phyloP scores from a whole-genome alignment of 1,140 invertebrate species.

The Drosophila lacertosa region DNA sequence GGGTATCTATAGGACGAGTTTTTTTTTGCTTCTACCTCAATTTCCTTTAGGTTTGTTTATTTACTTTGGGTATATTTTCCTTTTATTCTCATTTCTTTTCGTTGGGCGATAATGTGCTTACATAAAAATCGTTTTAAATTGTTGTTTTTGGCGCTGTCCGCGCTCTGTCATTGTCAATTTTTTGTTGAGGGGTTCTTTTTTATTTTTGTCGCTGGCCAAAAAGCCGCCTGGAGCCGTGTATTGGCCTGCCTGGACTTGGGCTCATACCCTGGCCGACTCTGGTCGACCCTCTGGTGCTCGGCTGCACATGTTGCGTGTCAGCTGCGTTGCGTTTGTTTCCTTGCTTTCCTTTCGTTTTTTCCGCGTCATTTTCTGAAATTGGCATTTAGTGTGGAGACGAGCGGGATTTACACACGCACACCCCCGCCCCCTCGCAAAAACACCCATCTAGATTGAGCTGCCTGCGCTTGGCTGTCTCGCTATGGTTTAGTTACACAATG shows the following conservation, averaged over 20 bases:
- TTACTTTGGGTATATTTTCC: constrained; percentile 1
- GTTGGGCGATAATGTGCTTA: constrained; percentile 51
- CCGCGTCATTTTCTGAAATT: constrained; percentile 81
- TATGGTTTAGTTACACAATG: constrained; percentile 79
- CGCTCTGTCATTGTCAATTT: constrained; percentile 77
- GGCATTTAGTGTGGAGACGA: constrained; percentile 80
- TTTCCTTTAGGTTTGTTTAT: constrained; percentile 26
- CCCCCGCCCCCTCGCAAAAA: constrained; percentile 17
- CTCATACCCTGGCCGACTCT: background rate
- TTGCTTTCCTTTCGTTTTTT: constrained; percentile 31
- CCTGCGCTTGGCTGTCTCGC: constrained; percentile 65
- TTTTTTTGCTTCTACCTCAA: background rate
- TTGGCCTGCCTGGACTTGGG: constrained; percentile 27
- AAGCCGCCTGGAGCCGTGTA: constrained; percentile 52
- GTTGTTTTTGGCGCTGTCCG: constrained; percentile 61
- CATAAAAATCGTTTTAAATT: constrained; percentile 81
- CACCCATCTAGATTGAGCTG: constrained; percentile 50
- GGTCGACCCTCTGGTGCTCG: background rate
- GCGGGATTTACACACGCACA: constrained; percentile 70
- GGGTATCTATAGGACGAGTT: background rate
- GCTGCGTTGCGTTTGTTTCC: constrained; percentile 33
- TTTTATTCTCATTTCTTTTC: background rate
- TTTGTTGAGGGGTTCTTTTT: constrained; percentile 24
- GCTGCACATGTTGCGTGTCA: constrained; percentile 60
- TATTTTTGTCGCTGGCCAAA: constrained; percentile 19